Evolutionary conservation across 2,113 vertebrate genomes (phyloP).

Genomic region (Pagrus major): DNA sequence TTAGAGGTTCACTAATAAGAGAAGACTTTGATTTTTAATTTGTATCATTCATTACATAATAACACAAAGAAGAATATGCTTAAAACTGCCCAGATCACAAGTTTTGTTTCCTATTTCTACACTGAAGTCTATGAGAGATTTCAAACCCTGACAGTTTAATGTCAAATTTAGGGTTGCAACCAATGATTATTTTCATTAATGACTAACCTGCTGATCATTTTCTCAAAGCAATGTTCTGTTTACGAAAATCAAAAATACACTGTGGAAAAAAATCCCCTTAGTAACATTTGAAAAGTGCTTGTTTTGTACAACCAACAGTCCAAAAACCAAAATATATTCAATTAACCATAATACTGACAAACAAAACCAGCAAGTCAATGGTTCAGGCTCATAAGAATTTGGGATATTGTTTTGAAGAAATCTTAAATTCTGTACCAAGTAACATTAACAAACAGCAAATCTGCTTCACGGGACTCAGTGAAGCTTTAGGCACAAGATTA

Average conservation of each 20-base stretch:
- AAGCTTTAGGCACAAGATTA: neutral
- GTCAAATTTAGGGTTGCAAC: neutral
- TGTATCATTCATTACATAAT: neutral
- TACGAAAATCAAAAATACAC: neutral
- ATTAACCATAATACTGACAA: neutral
- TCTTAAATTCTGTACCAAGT: neutral
- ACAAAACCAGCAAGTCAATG: neutral
- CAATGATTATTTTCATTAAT: neutral
- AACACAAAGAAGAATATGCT: neutral
- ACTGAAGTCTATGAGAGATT: neutral
- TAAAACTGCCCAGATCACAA: neutral
- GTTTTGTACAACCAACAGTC: neutral
- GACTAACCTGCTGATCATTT: neutral
- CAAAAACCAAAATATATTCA: neutral
- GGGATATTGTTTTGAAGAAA: neutral
- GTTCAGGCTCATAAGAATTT: neutral
- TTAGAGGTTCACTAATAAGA: neutral
- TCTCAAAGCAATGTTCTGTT: neutral
- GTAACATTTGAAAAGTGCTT: neutral
- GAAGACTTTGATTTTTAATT: neutral
- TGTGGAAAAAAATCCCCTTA: neutral
- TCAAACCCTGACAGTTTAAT: neutral
- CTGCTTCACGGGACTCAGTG: neutral
- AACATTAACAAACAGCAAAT: neutral
- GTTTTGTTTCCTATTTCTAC: neutral